phyloP scores from a whole-genome alignment of 1,140 invertebrate genomes.

The Euura saliciscinereae region DNA sequence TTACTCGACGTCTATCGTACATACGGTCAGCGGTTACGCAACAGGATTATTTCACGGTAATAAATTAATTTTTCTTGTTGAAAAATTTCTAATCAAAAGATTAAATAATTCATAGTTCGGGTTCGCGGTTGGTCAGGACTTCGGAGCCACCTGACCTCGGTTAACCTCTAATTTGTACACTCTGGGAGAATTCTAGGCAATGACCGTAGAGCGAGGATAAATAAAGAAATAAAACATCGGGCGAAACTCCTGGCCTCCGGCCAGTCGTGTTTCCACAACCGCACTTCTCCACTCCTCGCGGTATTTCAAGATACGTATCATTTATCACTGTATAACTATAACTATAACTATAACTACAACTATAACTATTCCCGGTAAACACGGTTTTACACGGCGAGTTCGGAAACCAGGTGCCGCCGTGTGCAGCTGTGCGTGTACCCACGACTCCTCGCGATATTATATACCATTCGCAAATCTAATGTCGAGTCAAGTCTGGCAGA shows the following conservation, averaged over 20 bases:
- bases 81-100: no score
- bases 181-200: not conserved
- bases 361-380: no score
- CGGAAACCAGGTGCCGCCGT: not conserved
- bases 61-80: no score
- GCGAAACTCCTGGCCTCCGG: slow-evolving; percentile 45
- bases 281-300: slow-evolving; percentile 17
- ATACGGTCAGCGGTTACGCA: no score
- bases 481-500: no score
- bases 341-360: slow-evolving; percentile 8
- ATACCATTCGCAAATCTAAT: not conserved
- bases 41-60: no score
- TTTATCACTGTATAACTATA: slow-evolving; percentile 43
- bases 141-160: not conserved
- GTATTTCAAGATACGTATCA: slow-evolving; percentile 38
- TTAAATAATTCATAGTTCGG: not conserved
- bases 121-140: not conserved
- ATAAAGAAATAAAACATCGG: slow-evolving; percentile 23
- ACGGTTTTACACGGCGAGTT: not conserved
- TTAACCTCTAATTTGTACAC: not conserved
- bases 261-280: slow-evolving; percentile 34
- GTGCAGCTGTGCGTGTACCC: not conserved
- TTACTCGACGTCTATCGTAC: no score
- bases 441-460: not conserved
- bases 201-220: slow-evolving; percentile 10